Base-by-base conservation (phyloP, 2,113 vertebrate genomes). In the Microtus oregoni region DNA sequence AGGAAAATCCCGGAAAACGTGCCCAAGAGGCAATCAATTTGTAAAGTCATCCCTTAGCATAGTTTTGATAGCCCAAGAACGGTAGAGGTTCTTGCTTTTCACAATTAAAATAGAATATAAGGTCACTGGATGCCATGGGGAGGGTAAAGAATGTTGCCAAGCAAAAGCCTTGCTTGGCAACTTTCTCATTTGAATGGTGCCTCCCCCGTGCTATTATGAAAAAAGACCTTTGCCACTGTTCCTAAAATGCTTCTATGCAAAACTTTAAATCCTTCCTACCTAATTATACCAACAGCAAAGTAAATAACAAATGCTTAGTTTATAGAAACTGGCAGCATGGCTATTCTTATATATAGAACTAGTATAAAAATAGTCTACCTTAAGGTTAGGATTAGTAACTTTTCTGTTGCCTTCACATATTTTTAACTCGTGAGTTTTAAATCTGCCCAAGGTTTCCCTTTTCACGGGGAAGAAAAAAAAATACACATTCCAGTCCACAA, bases 321-420 rank as follows among this genome's bases (percentile, higher is more conserved):
- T 89, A 83, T 81, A 77, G 52, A 95, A 61, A 86, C 68, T 94
- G 93, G 41, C 92, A 90, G n/a, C 32, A 47, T 86, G 68, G 30
- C 35, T 95, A 35, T 93, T 92, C 10, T 81, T 94, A 41, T 92
- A 65, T 93, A 50, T 75, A 70, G 32, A 76, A 95, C 67, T 89
- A 81, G 24, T 77, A 89, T 30, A 89, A 91, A 95, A 96, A 76
- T 88, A 86, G 63, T 41, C 81, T 86, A 72, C 82, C 41, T 89
- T 92, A 83, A 89, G 75, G 26, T 82, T 96, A 32, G 70, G 32
- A 61, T 92, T 92, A 82, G 19, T 67, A 92, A 85, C 75, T 95
- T 92, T 95, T 61, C 61, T 94, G 11, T 92, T 97, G 44, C 89
- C 67, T 89, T 91, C 86, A 92, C 92, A 91, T 97, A 94, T 82